phyloP scores from a whole-genome alignment of 2,113 vertebrate species.

The Octodon degus region DNA sequence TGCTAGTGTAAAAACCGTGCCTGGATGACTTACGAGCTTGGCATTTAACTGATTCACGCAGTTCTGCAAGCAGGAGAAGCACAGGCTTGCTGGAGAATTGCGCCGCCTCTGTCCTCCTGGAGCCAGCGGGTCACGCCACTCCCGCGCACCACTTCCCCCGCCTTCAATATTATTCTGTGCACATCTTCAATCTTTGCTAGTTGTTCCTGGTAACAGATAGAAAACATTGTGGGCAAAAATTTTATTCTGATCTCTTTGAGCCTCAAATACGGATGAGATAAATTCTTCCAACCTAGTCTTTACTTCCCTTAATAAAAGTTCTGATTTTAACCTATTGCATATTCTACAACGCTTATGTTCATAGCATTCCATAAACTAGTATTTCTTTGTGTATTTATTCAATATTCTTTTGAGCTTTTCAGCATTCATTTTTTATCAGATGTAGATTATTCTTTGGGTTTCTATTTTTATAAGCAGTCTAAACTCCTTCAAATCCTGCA shows the following conservation, averaged over 20 bases:
- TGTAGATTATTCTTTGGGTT: not conserved
- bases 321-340: not conserved
- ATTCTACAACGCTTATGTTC: not conserved
- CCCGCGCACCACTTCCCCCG: too few relatives aligned
- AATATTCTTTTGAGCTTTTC: constrained; percentile 16
- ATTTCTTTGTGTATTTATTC: not conserved
- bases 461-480: constrained; percentile 44
- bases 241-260: constrained; percentile 20
- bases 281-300: not conserved
- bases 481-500: not conserved
- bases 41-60: constrained; percentile 65
- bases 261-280: constrained; percentile 21
- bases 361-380: not conserved
- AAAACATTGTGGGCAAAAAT: not conserved
- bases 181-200: constrained; percentile 25
- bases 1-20: constrained; percentile 39
- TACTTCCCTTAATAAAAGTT: not conserved
- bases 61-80: constrained; percentile 25
- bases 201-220: not conserved
- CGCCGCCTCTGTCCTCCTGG: not conserved
- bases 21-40: constrained; percentile 61
- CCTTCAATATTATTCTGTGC: not conserved
- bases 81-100: not conserved
- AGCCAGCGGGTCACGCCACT: not conserved
- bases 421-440: not conserved